Conservation (phyloP, 2,797 vertebrate species). For the Podarcis lilfordi region DNA sequence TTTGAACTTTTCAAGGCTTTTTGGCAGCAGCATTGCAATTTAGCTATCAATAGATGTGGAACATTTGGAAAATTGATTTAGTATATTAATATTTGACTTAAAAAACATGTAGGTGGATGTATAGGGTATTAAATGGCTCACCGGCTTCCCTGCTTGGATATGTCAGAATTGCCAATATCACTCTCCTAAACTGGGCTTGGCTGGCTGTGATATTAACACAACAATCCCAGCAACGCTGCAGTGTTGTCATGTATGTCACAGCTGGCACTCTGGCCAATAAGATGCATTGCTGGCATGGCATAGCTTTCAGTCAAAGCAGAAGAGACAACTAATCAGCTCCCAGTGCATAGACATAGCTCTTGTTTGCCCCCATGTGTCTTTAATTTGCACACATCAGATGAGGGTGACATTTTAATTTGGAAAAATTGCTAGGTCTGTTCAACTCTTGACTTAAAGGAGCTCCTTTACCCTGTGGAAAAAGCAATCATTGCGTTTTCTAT, state of each 20-base stretch:
- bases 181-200: background rate
- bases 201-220: background rate
- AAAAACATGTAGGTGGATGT: background rate
- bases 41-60: background rate
- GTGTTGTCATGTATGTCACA: background rate
- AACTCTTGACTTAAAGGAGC: slow-evolving; percentile 34
- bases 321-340: background rate
- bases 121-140: background rate
- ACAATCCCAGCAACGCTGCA: background rate
- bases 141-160: background rate
- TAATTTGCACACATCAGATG: slow-evolving; percentile 19
- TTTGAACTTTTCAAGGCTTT: background rate
- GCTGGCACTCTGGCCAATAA: background rate
- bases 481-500: slow-evolving; percentile 48
- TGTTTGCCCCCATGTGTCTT: background rate
- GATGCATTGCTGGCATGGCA: too few species aligned
- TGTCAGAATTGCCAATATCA: background rate
- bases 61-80: background rate
- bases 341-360: background rate
- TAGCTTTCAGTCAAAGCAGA: background rate
- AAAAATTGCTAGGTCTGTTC: slow-evolving; percentile 46
- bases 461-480: slow-evolving; percentile 41
- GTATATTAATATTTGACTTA: too few species aligned
- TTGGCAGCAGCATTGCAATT: background rate
- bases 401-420: slow-evolving; percentile 59